Percentiles rank a stretch among this genome's conserved stretches.
Evolutionary conservation across 2,888 invertebrate genomes (phyloP).

Genomic region (Brachynemurus nebulosus): DNA sequence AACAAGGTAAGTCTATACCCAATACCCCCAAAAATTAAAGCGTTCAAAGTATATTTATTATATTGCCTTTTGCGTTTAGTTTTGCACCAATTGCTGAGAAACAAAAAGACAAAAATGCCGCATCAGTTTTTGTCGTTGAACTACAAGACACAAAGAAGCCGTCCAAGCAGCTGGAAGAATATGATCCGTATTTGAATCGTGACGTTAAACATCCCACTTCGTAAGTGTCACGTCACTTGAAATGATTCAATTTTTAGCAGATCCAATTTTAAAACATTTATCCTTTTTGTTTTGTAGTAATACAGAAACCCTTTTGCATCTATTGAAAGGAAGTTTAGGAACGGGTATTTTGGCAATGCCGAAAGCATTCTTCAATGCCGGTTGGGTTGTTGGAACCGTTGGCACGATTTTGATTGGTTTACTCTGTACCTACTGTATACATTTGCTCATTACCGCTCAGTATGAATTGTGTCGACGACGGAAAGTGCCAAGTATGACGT

Average conservation of each 20-base stretch:
- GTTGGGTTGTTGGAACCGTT: constrained; percentile 62
- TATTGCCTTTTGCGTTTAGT: constrained; percentile 14
- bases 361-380: constrained; percentile 69
- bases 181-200: constrained; percentile 53
- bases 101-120: constrained; percentile 16
- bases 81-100: constrained; percentile 23
- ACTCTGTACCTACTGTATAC: constrained; percentile 89
- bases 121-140: constrained; percentile 29
- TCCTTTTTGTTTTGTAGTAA: constrained; percentile 40
- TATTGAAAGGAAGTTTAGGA: constrained; percentile 81
- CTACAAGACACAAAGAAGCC: constrained; percentile 35
- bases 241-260: background rate
- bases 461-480: constrained; percentile 45
- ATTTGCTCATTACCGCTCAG: constrained; percentile 61
- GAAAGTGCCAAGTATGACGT: constrained; percentile 46
- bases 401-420: constrained; percentile 75
- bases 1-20: constrained; percentile 29
- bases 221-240: constrained; percentile 36
- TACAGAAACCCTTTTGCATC: constrained; percentile 65
- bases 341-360: constrained; percentile 90
- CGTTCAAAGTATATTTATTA: background rate
- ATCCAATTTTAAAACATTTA: background rate
- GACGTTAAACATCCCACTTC: constrained; percentile 57
- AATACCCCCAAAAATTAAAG: too few species aligned
- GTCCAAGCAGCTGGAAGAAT: constrained; percentile 36